These are phyloP conservation scores for Halictus rubicundus DNA, from an alignment of 1,140 invertebrate species.

Conservation along the genomic window DNA sequence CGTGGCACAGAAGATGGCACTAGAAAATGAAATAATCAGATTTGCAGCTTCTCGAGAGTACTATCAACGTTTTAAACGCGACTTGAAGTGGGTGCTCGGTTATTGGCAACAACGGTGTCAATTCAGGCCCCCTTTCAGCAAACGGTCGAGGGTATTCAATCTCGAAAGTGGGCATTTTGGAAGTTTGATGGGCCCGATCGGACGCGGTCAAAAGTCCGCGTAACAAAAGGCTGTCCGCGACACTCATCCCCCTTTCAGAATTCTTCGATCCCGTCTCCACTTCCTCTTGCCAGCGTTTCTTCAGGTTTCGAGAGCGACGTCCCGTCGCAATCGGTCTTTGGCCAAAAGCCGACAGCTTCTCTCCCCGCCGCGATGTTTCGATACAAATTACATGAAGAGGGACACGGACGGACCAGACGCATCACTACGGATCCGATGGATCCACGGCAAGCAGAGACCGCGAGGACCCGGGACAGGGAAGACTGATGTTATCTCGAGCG, in stretches of 20 bases:
- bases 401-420: slow-evolving; percentile 52
- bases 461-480: slow-evolving; percentile 49
- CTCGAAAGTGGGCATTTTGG: neutral
- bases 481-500: slow-evolving; percentile 76
- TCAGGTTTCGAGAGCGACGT: slow-evolving; percentile 37
- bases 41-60: no score
- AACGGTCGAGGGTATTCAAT: neutral
- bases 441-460: neutral
- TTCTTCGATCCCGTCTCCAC: slow-evolving; percentile 39
- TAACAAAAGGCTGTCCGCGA: slow-evolving; percentile 47
- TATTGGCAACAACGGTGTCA: no score
- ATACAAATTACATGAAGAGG: slow-evolving; percentile 75
- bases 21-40: no score
- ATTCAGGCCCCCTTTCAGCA: no score
- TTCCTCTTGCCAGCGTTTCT: slow-evolving; percentile 53
- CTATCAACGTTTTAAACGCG: no score
- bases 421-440: slow-evolving; percentile 14
- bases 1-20: no score
- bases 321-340: slow-evolving; percentile 66
- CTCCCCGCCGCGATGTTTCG: slow-evolving; percentile 66
- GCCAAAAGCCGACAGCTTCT: slow-evolving; percentile 57
- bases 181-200: neutral
- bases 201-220: neutral
- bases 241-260: slow-evolving; percentile 42
- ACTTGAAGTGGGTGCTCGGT: no score